Conservation (phyloP, 1,140 invertebrate genomes). For the Harlomillsia oculata region DNA sequence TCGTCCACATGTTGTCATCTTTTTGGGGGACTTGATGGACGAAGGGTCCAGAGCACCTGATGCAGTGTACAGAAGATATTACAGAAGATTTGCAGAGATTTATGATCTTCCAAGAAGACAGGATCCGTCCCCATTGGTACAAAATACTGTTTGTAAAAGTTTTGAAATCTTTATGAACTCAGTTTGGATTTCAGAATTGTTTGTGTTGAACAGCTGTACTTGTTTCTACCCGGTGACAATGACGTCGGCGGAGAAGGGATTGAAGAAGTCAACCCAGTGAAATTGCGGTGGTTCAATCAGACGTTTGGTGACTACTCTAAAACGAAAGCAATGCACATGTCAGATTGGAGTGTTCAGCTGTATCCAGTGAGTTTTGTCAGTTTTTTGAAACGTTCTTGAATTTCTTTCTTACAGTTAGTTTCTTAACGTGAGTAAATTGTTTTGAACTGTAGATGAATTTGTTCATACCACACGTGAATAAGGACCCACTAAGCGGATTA, state of each 20-base stretch:
- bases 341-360: conserved; percentile 44
- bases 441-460: conserved; percentile 15
- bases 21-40: conserved; percentile 85
- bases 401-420: no score
- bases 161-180: neutral
- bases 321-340: neutral
- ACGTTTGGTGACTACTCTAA: conserved; percentile 56
- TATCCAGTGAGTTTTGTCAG: conserved; percentile 44
- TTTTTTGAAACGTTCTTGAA: no score
- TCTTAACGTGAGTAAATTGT: neutral
- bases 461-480: conserved; percentile 21
- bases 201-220: conserved; percentile 48
- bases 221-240: conserved; percentile 87
- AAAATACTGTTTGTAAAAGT: conserved; percentile 17
- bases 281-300: conserved; percentile 65
- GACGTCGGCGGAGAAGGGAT: conserved; percentile 81
- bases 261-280: conserved; percentile 59
- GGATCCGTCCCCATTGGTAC: conserved; percentile 2
- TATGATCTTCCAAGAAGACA: conserved; percentile 39
- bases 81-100: conserved; percentile 57
- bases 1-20: conserved; percentile 76
- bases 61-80: conserved; percentile 59
- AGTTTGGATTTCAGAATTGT: neutral
- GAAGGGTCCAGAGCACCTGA: conserved; percentile 69
- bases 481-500: conserved; percentile 11